A percentile compares a stretch with the other conserved stretches of the same genome.
Conservation (phyloP, 2,797 vertebrate genomes). For the Acrossocheilus fasciatus region DNA sequence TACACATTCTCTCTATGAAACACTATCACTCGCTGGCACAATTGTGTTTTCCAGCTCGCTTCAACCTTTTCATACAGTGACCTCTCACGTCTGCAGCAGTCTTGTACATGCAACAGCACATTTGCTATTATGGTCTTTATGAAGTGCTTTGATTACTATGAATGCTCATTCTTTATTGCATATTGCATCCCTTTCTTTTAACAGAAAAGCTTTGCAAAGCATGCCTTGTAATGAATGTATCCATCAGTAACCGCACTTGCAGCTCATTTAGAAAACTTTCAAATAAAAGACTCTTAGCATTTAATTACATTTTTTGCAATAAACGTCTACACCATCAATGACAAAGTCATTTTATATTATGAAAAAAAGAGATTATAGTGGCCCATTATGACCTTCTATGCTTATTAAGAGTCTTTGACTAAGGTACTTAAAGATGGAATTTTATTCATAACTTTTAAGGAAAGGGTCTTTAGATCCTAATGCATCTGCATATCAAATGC, state of each 20-base stretch:
- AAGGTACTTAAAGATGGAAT: background rate
- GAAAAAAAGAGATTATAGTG: background rate
- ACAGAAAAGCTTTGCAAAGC: background rate
- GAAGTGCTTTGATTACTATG: constrained; percentile 32
- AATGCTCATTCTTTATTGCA: background rate
- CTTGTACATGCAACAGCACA: constrained; percentile 5
- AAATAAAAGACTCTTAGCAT: background rate
- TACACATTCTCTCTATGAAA: constrained; percentile 36
- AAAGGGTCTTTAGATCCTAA: constrained; percentile 1
- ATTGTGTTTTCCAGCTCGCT: constrained; percentile 12
- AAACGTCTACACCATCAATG: background rate
- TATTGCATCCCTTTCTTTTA: background rate
- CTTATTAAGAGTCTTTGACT: background rate
- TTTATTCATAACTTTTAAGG: constrained; percentile 14
- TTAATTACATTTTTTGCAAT: background rate
- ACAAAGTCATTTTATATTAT: constrained; percentile 1
- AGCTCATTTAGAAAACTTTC: background rate
- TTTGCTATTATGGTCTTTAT: constrained; percentile 10
- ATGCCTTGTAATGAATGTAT: background rate
- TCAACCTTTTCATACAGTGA: constrained; percentile 33
- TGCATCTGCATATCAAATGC: background rate
- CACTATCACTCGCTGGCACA: constrained; percentile 11
- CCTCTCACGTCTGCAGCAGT: background rate
- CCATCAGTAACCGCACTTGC: background rate
- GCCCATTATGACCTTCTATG: background rate